phyloP scores from a whole-genome alignment of 1,140 invertebrate genomes.

The Trichogramma pretiosum region DNA sequence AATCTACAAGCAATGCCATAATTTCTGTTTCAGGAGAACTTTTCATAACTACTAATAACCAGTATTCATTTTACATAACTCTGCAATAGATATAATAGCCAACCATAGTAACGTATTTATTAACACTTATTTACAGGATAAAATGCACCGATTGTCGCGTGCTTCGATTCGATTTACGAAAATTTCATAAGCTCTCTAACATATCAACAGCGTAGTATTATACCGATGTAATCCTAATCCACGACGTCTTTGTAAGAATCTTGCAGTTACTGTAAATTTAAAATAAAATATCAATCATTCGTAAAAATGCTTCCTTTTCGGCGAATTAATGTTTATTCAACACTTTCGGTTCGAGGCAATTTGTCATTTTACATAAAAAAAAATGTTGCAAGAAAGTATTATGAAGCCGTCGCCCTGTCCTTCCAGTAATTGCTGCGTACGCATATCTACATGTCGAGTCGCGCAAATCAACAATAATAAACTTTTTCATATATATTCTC shows the following conservation, averaged over 20 bases:
- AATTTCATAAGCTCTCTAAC: conserved; percentile 14
- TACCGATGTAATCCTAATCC: conserved; percentile 16
- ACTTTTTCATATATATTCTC: conserved; percentile 13
- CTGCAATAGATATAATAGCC: not conserved
- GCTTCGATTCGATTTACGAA: conserved; percentile 9
- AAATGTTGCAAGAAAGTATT: too few species aligned
- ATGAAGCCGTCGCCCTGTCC: conserved; percentile 7
- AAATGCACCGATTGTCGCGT: conserved; percentile 6
- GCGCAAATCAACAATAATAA: conserved; percentile 14
- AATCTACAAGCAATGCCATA: not conserved
- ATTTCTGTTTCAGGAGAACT: not conserved
- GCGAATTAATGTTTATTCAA: too few species aligned
- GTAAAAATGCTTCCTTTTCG: too few species aligned
- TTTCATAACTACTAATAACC: too few species aligned
- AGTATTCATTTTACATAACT: too few species aligned
- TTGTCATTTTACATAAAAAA: too few species aligned
- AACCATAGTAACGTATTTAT: not conserved
- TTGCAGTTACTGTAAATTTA: not conserved
- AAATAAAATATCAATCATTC: not conserved
- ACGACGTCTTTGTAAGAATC: conserved; percentile 5
- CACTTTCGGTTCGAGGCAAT: too few species aligned
- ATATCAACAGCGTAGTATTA: conserved; percentile 19
- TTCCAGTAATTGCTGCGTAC: conserved; percentile 3
- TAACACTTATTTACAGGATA: conserved; percentile 14
- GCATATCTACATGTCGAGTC: conserved; percentile 10